phyloP scores from a whole-genome alignment of 1,140 invertebrate species.

The Drosophila ogumai region DNA sequence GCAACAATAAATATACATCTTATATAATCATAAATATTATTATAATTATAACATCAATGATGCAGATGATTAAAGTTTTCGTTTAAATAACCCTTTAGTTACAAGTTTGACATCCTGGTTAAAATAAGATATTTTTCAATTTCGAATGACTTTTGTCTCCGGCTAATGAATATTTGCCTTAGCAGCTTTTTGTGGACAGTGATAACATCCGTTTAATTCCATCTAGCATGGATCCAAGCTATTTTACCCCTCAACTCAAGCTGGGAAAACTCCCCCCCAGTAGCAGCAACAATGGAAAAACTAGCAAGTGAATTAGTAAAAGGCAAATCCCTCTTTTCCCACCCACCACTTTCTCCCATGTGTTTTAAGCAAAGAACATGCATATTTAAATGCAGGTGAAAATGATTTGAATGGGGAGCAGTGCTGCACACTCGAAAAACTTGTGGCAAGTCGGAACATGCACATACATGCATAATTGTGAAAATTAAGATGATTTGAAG shows the following conservation, averaged over 20 bases:
- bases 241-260: not conserved
- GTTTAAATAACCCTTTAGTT: not conserved
- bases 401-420: conserved; percentile 42
- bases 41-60: no score
- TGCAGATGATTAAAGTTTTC: no score
- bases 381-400: conserved; percentile 55
- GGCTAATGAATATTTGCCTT: conserved; percentile 17
- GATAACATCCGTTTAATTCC: conserved; percentile 27
- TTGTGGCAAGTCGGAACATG: not conserved
- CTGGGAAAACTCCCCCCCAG: not conserved
- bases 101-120: no score
- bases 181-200: not conserved
- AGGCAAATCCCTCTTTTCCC: conserved; percentile 5
- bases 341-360: conserved; percentile 13
- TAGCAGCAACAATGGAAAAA: conserved; percentile 2
- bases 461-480: not conserved
- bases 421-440: conserved; percentile 1
- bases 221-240: not conserved
- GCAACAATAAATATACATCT: no score
- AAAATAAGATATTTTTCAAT: not conserved
- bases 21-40: no score
- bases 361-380: conserved; percentile 43
- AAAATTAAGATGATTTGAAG: not conserved
- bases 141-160: not conserved
- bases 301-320: conserved; percentile 21